phyloP scores from a whole-genome alignment of 2,113 vertebrate species.

The Rana temporaria region DNA sequence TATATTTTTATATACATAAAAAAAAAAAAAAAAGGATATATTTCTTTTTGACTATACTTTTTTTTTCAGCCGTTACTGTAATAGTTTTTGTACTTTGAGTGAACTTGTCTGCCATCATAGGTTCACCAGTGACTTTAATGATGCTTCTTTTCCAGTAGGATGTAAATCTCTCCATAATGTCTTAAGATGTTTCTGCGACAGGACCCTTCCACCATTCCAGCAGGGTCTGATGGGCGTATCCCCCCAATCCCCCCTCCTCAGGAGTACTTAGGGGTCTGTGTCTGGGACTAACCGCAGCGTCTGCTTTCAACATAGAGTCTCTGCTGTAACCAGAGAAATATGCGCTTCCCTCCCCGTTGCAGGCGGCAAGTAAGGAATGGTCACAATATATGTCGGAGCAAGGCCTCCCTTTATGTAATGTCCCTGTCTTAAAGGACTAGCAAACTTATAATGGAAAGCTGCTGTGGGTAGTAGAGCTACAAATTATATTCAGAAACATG shows the following conservation, averaged over 20 bases:
- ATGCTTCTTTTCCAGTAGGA: neutral
- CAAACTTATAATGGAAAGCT: neutral
- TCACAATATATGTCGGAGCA: slow-evolving; percentile 21
- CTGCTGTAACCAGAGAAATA: slow-evolving; percentile 51
- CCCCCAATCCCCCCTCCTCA: neutral
- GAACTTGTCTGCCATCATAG: neutral
- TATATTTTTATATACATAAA: no score
- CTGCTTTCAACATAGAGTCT: slow-evolving; percentile 44
- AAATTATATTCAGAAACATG: no score
- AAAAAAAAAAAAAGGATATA: no score
- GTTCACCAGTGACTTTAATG: slow-evolving; percentile 3
- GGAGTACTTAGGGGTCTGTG: slow-evolving; percentile 30
- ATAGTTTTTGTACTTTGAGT: neutral
- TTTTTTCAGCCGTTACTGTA: no score
- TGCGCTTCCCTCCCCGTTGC: slow-evolving; percentile 16
- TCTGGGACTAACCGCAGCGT: slow-evolving; percentile 48
- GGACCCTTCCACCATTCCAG: neutral
- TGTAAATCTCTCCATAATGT: slow-evolving; percentile 29
- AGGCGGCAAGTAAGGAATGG: slow-evolving; percentile 4
- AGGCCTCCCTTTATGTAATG: slow-evolving; percentile 13
- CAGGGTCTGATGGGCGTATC: slow-evolving; percentile 22
- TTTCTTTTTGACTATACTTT: no score
- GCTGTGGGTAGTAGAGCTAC: no score
- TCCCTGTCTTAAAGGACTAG: neutral
- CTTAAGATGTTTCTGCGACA: slow-evolving; percentile 10